phyloP scores from a whole-genome alignment of 2,113 vertebrate genomes.

The Carassius auratus region DNA sequence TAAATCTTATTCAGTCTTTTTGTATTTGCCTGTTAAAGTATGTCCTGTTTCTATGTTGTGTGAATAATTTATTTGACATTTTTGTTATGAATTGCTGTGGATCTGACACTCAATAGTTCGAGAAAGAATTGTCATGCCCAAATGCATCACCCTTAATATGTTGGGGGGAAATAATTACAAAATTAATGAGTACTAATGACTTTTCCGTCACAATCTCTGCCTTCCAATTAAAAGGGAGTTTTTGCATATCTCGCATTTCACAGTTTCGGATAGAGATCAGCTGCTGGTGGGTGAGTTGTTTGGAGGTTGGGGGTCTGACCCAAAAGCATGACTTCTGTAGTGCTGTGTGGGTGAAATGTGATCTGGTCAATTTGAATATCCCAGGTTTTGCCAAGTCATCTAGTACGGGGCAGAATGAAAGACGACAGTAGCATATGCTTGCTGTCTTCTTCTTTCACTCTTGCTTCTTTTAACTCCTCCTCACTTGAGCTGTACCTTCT shows the following conservation, averaged over 20 bases:
- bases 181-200: slow-evolving; percentile 11
- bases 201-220: slow-evolving; percentile 10
- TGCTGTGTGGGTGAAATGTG: not conserved
- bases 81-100: too few relatives aligned
- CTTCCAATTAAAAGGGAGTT: slow-evolving; percentile 16
- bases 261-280: not conserved
- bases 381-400: slow-evolving; percentile 16
- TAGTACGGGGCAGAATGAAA: slow-evolving; percentile 26
- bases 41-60: not conserved
- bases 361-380: not conserved
- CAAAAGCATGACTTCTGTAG: not conserved
- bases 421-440: slow-evolving; percentile 14
- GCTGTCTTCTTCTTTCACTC: slow-evolving; percentile 26
- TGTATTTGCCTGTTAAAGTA: too few relatives aligned
- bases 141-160: slow-evolving; percentile 17
- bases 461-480: slow-evolving; percentile 17
- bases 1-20: too few relatives aligned
- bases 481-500: slow-evolving; percentile 10
- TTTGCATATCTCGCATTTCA: not conserved
- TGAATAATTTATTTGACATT: not conserved
- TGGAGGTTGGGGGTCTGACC: slow-evolving; percentile 2
- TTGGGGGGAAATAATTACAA: slow-evolving; percentile 11
- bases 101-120: not conserved
- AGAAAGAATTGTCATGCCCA: not conserved
- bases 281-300: not conserved